Evolutionary conservation across 2,888 invertebrate genomes (phyloP), one percentile per base, ranked within the genome.

Genomic region (Luffia ferchaultella): DNA sequence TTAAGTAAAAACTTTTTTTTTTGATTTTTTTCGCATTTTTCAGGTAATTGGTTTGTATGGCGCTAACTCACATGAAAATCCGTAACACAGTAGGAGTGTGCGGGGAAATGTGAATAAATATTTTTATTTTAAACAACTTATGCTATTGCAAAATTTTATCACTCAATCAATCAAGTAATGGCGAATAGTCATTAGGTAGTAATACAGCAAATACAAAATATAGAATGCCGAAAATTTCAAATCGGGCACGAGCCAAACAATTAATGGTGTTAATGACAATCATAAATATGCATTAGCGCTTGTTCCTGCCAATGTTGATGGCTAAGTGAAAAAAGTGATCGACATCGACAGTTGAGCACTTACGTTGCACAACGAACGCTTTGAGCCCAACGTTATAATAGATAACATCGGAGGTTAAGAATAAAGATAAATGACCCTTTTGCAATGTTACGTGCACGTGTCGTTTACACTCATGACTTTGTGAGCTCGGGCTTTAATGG

Each of bases 371-470:
- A 45, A 20, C 42, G 17, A 12, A 16, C 16, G 45, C 17, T 43
- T 49, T 52, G 49, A 49, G 45, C 49, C 16, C 20, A 41, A 43
- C 42, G 30, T 49, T 43, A 52, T 46, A 49, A 46, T 40, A 52
- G 49, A 52, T 52, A 52, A 49, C 42, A 49, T 51, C 42, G 12
- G 18, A 46, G 42, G 45, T 49, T 20, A 46, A 30, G 9, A 45
- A 19, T 16, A 45, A 48, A 48, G 51, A 51, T 52, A 49, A 52
- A 52, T 52, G 46, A 19, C 49, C 46, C 52, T 49, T 46, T 49
- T 46, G 44, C 45, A 45, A 18, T 7, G 44, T 44, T 44, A 30
- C 18, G 42, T 42, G 42, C 30, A 12, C 12, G 30, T 12, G 12
- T 30, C 30, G 30, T 3, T 3, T 7, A 30, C 30, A 30, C 5